A percentile compares a stretch with the other conserved stretches of the same genome.
These are phyloP conservation scores for Dendrolimus kikuchii DNA, from an alignment of 1,140 invertebrate genomes.

Conservation along the genomic window DNA sequence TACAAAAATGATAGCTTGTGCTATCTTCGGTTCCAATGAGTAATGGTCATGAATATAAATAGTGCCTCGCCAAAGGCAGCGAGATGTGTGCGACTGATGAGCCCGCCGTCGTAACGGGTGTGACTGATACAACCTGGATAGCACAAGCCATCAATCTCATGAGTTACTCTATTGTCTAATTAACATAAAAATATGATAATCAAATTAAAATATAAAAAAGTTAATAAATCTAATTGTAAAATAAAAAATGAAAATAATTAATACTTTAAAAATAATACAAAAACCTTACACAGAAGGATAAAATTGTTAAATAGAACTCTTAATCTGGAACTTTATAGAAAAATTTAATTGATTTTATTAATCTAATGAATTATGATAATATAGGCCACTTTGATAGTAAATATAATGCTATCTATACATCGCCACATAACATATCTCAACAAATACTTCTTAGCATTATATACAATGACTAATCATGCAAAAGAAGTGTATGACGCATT, in stretches of 20 bases:
- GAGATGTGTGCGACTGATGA: no score
- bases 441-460: slow-evolving; percentile 57
- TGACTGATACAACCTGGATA: no score
- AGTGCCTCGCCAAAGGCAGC: no score
- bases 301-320: slow-evolving; percentile 55
- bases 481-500: slow-evolving; percentile 55
- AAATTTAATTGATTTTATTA: slow-evolving; percentile 36
- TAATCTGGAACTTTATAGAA: slow-evolving; percentile 43
- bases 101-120: no score
- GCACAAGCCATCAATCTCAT: slow-evolving; percentile 11
- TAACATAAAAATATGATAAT: slow-evolving; percentile 5
- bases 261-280: slow-evolving; percentile 53
- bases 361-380: slow-evolving; percentile 43
- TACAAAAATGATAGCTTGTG: slow-evolving; percentile 29
- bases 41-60: neutral
- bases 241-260: slow-evolving; percentile 26
- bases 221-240: slow-evolving; percentile 14
- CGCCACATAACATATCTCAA: slow-evolving; percentile 45
- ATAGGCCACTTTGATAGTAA: slow-evolving; percentile 52
- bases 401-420: slow-evolving; percentile 27
- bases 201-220: slow-evolving; percentile 12
- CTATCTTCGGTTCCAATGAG: slow-evolving; percentile 3
- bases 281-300: slow-evolving; percentile 32
- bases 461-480: slow-evolving; percentile 61
- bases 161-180: slow-evolving; percentile 2